Evolutionary conservation across 2,113 vertebrate species (phyloP).

Genomic region (Lutjanus erythropterus): DNA sequence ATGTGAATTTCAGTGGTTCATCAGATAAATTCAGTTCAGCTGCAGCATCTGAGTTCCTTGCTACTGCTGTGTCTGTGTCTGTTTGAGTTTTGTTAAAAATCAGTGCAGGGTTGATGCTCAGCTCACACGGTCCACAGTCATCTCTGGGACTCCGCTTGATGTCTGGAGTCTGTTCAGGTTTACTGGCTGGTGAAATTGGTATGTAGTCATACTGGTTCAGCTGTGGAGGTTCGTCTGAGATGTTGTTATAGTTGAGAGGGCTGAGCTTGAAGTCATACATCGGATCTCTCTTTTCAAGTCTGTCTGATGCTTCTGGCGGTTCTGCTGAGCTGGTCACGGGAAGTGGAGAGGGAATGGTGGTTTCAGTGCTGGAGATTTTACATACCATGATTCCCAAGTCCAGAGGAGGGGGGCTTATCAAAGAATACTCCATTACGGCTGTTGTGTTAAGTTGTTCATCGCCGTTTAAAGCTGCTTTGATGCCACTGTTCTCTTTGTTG

Average conservation of each 20-base stretch:
- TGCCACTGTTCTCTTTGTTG: constrained; percentile 35
- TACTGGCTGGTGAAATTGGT: constrained; percentile 74
- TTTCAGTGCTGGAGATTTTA: constrained; percentile 71
- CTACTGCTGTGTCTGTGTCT: constrained; percentile 48
- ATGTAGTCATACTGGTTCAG: constrained; percentile 77
- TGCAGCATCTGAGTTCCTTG: constrained; percentile 58
- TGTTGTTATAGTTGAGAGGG: constrained; percentile 80
- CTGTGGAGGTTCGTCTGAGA: constrained; percentile 75
- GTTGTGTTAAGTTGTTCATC: constrained; percentile 40
- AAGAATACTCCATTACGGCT: constrained; percentile 66
- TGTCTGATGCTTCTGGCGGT: constrained; percentile 48
- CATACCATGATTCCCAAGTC: constrained; percentile 65
- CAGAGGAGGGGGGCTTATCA: constrained; percentile 71
- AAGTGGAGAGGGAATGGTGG: constrained; percentile 55
- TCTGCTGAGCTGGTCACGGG: constrained; percentile 59
- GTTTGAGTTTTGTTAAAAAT: constrained; percentile 73
- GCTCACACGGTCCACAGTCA: constrained; percentile 62
- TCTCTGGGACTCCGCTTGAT: constrained; percentile 63
- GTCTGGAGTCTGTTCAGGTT: constrained; percentile 63
- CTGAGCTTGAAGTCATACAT: constrained; percentile 83
- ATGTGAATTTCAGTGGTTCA: constrained; percentile 47
- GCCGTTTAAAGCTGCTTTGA: constrained; percentile 43
- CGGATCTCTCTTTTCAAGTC: constrained; percentile 60
- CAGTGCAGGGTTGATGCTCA: constrained; percentile 64
- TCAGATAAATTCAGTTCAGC: constrained; percentile 55